Evolutionary conservation across 2,113 vertebrate species (phyloP), one percentile per base, ranked within the genome.

Genomic region (Sclerurus mexicanus): DNA sequence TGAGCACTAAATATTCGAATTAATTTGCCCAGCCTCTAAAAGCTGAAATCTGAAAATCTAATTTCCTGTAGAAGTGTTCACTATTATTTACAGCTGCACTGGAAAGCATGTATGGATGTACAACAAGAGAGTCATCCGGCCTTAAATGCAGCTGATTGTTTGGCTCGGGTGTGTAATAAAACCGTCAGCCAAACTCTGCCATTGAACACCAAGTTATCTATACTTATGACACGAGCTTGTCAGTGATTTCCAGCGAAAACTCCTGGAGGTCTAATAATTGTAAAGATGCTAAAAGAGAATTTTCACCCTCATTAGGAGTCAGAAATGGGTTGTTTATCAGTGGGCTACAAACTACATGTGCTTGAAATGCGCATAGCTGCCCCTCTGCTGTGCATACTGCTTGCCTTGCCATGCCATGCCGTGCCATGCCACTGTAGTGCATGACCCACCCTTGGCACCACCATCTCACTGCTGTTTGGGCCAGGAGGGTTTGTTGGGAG

Each of bases 11-110:
- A 69, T 79, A 77, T 92, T 93, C 35, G 67, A 47, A 85, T 94
- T 75, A 86, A 73, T 95, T 81, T 87, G 69, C 47, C 82, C 44
- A 44, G 33, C 35, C 31, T 74, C 77, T 94, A 75, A 79, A 87
- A 91, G 47, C 47, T 94, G 76, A 90, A 90, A 96, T 85, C 92
- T 95, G 92, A 85, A 96, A 97, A 95, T 93, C 84, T 96, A 80
- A 94, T 96, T 96, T 95, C 78, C 85, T 95, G 84, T 58, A 60
- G 75, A 92, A 47, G 31, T n/a, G 91, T 92, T 92, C 64, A 47
- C 60, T 94, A 58, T 89, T 93, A 76, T 95, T 96, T 95, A 97
- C 94, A 97, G 93, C 73, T 94, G 94, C 49, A 93, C 63, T 62
- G 33, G 71, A 67, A 84, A 94, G 55, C 52, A 42, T 60, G 62